A percentile compares a stretch with the other conserved stretches of the same genome.
Conservation (phyloP, 1,140 invertebrate genomes). For the Drosophila carrolli region DNA sequence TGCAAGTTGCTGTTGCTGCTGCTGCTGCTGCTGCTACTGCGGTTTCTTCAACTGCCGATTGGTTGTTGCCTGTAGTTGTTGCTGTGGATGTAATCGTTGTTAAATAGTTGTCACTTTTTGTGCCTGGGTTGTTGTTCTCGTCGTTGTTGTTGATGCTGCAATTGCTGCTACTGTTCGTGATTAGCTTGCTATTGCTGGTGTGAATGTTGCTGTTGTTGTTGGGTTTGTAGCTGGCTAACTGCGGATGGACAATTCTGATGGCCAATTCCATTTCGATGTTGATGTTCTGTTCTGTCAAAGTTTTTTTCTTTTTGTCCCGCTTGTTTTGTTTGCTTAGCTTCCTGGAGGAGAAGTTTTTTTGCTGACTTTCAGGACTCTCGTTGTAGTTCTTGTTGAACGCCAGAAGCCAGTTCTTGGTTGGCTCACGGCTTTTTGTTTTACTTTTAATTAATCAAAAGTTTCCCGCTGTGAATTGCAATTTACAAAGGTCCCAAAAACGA, state of each 20-base stretch:
- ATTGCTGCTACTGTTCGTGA: conserved; percentile 12
- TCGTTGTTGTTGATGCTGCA: conserved; percentile 12
- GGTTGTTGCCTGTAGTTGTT: conserved; percentile 4
- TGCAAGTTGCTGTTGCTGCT: neutral
- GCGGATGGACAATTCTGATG: conserved; percentile 63
- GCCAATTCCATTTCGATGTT: conserved; percentile 77
- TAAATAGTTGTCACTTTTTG: conserved; percentile 14
- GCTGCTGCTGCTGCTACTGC: neutral
- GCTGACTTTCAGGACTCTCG: conserved; percentile 12
- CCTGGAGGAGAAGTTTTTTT: conserved; percentile 18
- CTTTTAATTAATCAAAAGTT: conserved; percentile 79
- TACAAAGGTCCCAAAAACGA: conserved; percentile 2
- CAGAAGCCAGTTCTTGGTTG: conserved; percentile 29
- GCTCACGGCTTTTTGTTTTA: conserved; percentile 45
- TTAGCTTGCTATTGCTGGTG: conserved; percentile 19
- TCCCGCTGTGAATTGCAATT: conserved; percentile 66
- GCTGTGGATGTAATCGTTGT: conserved; percentile 23
- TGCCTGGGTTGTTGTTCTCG: conserved; percentile 12
- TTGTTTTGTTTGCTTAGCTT: conserved; percentile 13
- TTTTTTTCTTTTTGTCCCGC: conserved; percentile 1
- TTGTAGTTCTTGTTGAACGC: conserved; percentile 23
- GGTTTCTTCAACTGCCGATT: neutral
- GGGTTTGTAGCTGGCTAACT: conserved; percentile 53
- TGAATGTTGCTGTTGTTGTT: conserved; percentile 29
- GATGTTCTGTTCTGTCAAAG: conserved; percentile 46